Base-by-base conservation (phyloP, 2,797 vertebrate species). In the Lagorchestes hirsutus region DNA sequence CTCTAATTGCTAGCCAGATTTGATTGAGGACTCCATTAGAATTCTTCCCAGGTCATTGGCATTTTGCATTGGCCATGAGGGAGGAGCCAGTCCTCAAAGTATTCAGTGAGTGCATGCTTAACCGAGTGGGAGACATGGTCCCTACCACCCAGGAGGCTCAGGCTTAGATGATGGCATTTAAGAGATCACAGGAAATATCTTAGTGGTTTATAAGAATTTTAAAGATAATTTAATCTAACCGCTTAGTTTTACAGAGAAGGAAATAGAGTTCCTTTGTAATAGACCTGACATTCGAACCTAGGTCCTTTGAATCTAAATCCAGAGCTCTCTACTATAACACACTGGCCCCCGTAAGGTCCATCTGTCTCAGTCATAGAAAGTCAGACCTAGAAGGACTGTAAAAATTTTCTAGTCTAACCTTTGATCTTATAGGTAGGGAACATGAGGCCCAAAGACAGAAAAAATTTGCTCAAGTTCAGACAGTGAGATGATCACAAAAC, bases 21-120 rank as follows among this genome's bases (percentile, higher is more conserved):
- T 87, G 74, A 87, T 46, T 46, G 74, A 87, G 22, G 74, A 87
- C 74, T 87, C 74, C 74, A 87, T 87, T 87, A 87, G 74, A 87
- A 87, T 87, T 87, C 74, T 87, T 87, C 74, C 74, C 74, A 50
- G 74, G 74, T 87, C 74, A 87, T 87, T 87, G 74, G 74, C 74
- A 87, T 87, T 87, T 87, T 87, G 74, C 74, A 46, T 87, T 87
- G 74, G 40, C 24, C 74, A 87, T 27, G 74, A 87, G 74, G 74
- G 74, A 87, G 74, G 74, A 87, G 74, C 74, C 74, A 82, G 8
- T 82, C 18, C 40, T 82, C 74, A 82, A 40, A 82, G 40, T 74
- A 18, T 74, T 40, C 62, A 67, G 62, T 74, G n/a, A 82, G n/a
- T 24, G n/a, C 67, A 40, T 82, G n/a, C 67, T 40, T 46, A 22